Percentiles rank a stretch among this genome's conserved stretches.
Evolutionary conservation across 2,888 invertebrate genomes (phyloP).

Genomic region (Eledone cirrhosa): DNA sequence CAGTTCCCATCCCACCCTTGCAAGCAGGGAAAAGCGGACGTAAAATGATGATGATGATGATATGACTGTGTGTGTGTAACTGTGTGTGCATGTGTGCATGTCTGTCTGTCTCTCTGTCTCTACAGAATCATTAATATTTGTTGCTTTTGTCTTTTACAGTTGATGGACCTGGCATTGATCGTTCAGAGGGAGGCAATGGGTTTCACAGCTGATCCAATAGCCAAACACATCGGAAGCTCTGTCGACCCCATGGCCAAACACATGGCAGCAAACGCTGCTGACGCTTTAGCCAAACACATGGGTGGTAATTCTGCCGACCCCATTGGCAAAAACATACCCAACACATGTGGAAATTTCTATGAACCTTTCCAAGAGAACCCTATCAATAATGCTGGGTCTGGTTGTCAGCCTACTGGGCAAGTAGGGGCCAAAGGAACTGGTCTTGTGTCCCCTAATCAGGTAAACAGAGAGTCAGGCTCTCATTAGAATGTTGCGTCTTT

Average conservation of each 20-base stretch:
- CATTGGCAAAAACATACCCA: constrained; percentile 48
- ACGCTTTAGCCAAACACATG: constrained; percentile 18
- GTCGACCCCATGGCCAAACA: constrained; percentile 45
- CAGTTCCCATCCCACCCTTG: too few species aligned
- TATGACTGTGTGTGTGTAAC: not conserved
- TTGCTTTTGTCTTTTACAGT: constrained; percentile 57
- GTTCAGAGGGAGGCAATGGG: constrained; percentile 76
- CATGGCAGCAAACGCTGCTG: constrained; percentile 26
- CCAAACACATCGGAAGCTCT: constrained; percentile 52
- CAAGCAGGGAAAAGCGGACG: too few species aligned
- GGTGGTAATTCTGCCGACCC: constrained; percentile 54
- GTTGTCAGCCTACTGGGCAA: not conserved
- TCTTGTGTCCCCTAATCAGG: constrained; percentile 38
- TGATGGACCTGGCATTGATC: constrained; percentile 84
- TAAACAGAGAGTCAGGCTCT: constrained; percentile 28
- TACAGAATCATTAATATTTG: not conserved
- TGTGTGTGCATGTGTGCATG: not conserved
- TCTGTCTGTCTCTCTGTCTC: not conserved
- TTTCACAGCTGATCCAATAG: constrained; percentile 54
- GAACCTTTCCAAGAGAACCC: constrained; percentile 30
- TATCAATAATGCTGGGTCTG: not conserved
- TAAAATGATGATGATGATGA: too few species aligned
- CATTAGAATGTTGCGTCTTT: too few species aligned
- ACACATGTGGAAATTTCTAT: constrained; percentile 40
- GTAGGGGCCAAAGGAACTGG: constrained; percentile 26